Evolutionary conservation across 1,140 invertebrate genomes (phyloP), one percentile per base, ranked within the genome.

Genomic region (Harpegnathos saltator): DNA sequence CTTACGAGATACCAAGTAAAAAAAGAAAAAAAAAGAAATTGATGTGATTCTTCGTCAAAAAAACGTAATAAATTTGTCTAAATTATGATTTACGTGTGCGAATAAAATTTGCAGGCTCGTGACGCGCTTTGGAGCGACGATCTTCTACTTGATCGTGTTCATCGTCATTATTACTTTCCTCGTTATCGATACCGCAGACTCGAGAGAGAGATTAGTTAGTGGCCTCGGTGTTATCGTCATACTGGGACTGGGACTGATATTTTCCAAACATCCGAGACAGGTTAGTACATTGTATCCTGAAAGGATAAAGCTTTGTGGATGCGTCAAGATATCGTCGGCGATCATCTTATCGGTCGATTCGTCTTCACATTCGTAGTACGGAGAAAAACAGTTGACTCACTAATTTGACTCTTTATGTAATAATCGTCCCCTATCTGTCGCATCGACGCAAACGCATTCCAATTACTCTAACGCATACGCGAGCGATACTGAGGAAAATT

Each of bases 161-260:
- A 89, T 85, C 0, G 93, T 90, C 0, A 92, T 97, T 12, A 86
- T 95, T 0, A 85, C 96, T 3, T 97, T 96, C 89, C 89, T 97
- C 14, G 93, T 95, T 59, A 91, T 96, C 11, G 97, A 98, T 90
- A 96, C 97, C 0, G 86, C 84, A 3, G 93, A 95, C 0, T 94
- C 96, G 0, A 94, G 95, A 0, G 91, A 95, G 29, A 95, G 97
- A 85, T 93, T 98, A 7, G 94, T 96, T 56, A 97, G 97, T 1
- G 87, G 96, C 3, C 71, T 95, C 15, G 97, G 97, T 1, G 91
- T 97, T 0, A 68, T 95, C n/a, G 89, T 95, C 11, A 94, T 97
- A 15, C 61, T 95, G 14, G 33, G 87, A 1, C 87, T 94, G 83
- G 96, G 95, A 11, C 96, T 95, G 90, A 74, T 96, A 44, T 96